Conservation (phyloP, 2,888 invertebrate genomes). For the Mayetiola destructor region DNA sequence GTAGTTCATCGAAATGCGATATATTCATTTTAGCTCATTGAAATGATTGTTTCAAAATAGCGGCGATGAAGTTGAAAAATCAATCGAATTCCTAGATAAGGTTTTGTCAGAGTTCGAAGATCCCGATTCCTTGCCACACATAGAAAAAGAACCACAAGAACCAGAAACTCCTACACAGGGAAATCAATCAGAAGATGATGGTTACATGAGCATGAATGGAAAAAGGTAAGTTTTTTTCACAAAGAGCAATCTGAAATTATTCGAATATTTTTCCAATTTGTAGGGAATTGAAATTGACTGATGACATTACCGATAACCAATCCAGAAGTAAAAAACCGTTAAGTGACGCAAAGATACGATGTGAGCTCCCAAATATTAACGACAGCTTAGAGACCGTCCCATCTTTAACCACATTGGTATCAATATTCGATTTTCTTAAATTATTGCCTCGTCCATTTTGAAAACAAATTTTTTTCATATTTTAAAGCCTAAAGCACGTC, state of each 20-base stretch:
- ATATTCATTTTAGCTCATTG: too few relatives aligned
- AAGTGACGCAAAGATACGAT: neutral
- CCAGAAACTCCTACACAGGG: constrained; percentile 63
- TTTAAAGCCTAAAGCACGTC: constrained; percentile 35
- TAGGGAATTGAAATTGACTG: neutral
- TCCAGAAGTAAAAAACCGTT: neutral
- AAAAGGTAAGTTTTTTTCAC: constrained; percentile 39
- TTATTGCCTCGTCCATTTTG: neutral
- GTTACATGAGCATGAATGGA: constrained; percentile 86
- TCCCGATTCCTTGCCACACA: constrained; percentile 31
- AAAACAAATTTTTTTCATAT: constrained; percentile 18
- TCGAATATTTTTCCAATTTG: neutral
- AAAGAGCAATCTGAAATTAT: neutral
- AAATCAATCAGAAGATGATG: constrained; percentile 80
- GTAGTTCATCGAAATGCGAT: neutral
- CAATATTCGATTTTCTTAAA: constrained; percentile 22
- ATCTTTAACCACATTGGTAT: constrained; percentile 57
- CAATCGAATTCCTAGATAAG: constrained; percentile 74
- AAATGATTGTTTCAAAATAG: constrained; percentile 36
- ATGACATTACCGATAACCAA: neutral
- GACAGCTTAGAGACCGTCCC: constrained; percentile 9
- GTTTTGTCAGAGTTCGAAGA: constrained; percentile 86
- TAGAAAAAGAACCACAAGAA: constrained; percentile 37
- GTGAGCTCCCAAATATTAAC: constrained; percentile 38
- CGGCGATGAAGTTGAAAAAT: constrained; percentile 77